Conservation (phyloP, 2,113 vertebrate genomes). For the Saguinus midas region DNA sequence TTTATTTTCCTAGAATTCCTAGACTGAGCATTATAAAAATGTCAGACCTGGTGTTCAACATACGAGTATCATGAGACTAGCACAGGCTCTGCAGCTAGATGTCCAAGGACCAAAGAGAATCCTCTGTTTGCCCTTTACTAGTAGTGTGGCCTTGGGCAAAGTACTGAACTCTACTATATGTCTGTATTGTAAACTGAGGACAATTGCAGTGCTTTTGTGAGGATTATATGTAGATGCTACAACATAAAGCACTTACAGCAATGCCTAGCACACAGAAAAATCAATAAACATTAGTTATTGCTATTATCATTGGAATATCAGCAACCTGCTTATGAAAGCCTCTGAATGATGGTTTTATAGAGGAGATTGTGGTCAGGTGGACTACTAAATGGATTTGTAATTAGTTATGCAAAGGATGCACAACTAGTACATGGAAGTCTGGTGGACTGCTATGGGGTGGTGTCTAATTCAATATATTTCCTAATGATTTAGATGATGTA, state of each 20-base stretch:
- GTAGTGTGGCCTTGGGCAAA: background rate
- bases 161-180: background rate
- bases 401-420: background rate
- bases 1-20: constrained; percentile 12
- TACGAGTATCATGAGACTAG: background rate
- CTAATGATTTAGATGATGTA: background rate
- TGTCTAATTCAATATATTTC: background rate
- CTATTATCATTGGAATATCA: background rate
- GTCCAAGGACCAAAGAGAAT: background rate
- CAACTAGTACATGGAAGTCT: background rate
- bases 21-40: background rate
- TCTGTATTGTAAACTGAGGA: background rate
- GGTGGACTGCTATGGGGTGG: background rate
- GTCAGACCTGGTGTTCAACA: background rate
- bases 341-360: background rate
- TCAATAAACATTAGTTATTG: background rate
- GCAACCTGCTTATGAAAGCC: background rate
- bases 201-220: background rate
- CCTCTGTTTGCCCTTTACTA: background rate
- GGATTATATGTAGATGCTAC: background rate
- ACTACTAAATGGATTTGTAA: background rate
- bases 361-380: background rate
- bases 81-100: background rate
- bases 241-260: background rate
- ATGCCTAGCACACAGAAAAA: background rate